Percentiles rank a stretch among this genome's conserved stretches.
Conservation (phyloP, 2,797 vertebrate species). For the Pseudochirops cupreus region DNA sequence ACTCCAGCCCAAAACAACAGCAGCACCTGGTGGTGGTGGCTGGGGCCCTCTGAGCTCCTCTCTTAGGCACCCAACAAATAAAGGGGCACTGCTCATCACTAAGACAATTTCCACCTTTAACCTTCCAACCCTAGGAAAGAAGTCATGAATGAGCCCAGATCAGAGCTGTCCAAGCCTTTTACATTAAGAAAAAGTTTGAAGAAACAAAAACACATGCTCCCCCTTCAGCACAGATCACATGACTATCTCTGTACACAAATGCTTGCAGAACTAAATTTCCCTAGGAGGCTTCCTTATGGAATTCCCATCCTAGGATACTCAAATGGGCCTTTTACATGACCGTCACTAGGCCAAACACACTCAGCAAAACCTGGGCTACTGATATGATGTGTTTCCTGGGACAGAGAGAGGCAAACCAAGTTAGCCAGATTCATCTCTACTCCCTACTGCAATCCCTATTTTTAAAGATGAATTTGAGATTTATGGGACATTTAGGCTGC, state of each 20-base stretch:
- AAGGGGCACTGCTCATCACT: not conserved
- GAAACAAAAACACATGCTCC: not conserved
- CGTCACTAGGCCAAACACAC: not conserved
- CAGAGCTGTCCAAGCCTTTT: not conserved
- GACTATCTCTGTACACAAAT: not conserved
- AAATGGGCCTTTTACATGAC: not conserved
- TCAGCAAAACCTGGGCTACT: not conserved
- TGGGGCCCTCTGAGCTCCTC: conserved; percentile 73
- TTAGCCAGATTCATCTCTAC: not conserved
- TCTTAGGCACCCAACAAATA: not conserved
- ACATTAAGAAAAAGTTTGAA: not conserved
- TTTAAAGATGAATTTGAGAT: not conserved
- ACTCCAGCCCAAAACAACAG: conserved; percentile 81
- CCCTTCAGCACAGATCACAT: not conserved
- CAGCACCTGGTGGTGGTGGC: conserved; percentile 85
- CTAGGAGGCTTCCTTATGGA: not conserved
- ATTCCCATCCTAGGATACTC: not conserved
- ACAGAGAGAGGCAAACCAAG: not conserved
- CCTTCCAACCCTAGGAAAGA: not conserved
- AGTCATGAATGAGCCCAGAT: not conserved
- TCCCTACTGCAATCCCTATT: not conserved
- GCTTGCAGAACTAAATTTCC: not conserved
- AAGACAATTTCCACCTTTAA: not conserved
- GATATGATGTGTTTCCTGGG: not conserved
- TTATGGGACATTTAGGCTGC: not conserved